phyloP scores from a whole-genome alignment of 2,113 vertebrate species.

The Seriola dumerili region DNA sequence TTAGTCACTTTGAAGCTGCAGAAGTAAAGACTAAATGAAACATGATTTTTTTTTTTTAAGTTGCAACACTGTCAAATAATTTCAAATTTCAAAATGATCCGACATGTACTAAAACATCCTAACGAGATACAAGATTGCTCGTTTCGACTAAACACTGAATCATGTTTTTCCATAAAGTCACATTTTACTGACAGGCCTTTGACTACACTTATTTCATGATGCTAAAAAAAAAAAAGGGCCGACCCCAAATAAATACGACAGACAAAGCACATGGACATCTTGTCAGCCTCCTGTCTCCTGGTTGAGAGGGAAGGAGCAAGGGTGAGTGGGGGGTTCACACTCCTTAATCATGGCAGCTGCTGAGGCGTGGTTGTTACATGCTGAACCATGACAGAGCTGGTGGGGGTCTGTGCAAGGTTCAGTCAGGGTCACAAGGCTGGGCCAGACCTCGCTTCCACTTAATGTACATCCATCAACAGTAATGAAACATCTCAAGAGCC shows the following conservation, averaged over 20 bases:
- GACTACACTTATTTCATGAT: not conserved
- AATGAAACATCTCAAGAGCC: conserved; percentile 64
- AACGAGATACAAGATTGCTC: no score
- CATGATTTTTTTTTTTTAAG: no score
- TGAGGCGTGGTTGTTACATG: conserved; percentile 57
- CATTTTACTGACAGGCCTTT: not conserved
- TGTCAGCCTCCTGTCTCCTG: conserved; percentile 29
- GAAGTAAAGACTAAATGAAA: not conserved
- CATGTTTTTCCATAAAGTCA: not conserved
- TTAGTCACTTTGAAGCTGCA: not conserved
- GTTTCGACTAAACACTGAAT: not conserved
- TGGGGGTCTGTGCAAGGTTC: conserved; percentile 9
- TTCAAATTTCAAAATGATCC: no score
- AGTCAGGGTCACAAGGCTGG: conserved; percentile 22
- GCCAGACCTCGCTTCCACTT: conserved; percentile 25
- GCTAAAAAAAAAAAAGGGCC: not conserved
- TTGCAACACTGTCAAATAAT: no score
- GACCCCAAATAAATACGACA: conserved; percentile 21
- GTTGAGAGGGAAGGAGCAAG: not conserved
- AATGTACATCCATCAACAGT: conserved; percentile 50
- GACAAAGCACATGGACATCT: conserved; percentile 13
- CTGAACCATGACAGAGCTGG: conserved; percentile 16
- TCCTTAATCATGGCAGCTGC: conserved; percentile 45
- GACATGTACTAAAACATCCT: no score
- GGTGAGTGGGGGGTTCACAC: not conserved